phyloP scores from a whole-genome alignment of 2,797 vertebrate species.

The Labeo calbasu region DNA sequence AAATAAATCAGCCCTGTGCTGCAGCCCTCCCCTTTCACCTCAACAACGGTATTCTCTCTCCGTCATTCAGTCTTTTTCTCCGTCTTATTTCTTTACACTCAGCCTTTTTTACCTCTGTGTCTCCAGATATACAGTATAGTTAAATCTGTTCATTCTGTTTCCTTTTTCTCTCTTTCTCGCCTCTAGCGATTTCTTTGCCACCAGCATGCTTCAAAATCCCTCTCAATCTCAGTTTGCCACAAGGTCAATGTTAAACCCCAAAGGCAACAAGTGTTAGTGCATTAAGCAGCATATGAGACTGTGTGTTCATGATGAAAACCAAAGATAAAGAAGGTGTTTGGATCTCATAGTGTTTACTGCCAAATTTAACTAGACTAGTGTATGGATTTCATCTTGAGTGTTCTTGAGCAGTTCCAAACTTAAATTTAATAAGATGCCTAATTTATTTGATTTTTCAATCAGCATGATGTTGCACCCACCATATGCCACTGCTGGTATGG shows the following conservation, averaged over 20 bases:
- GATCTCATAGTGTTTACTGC: slow-evolving; percentile 18
- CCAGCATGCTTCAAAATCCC: slow-evolving; percentile 39
- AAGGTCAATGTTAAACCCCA: slow-evolving; percentile 55
- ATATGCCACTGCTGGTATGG: not conserved
- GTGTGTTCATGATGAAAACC: slow-evolving; percentile 49
- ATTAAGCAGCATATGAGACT: slow-evolving; percentile 48
- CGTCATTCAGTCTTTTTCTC: not conserved
- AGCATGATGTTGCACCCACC: not conserved
- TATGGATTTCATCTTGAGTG: not conserved
- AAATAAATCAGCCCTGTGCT: slow-evolving; percentile 76
- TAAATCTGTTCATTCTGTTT: slow-evolving; percentile 22
- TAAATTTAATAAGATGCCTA: not conserved
- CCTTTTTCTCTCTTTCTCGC: not conserved
- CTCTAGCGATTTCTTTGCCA: slow-evolving; percentile 28
- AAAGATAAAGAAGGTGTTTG: slow-evolving; percentile 35
- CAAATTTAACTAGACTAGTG: not conserved
- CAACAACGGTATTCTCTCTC: slow-evolving; percentile 40
- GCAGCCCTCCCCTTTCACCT: slow-evolving; percentile 58
- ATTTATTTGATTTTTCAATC: not conserved
- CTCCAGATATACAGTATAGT: slow-evolving; percentile 29
- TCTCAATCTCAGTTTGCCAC: slow-evolving; percentile 49
- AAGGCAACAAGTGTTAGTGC: slow-evolving; percentile 52
- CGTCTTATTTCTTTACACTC: slow-evolving; percentile 28
- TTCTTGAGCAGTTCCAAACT: not conserved
- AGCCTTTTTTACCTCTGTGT: slow-evolving; percentile 18